These are phyloP conservation scores for Penaeus vannamei DNA, from an alignment of 1,140 invertebrate genomes.

Conservation along the genomic window DNA sequence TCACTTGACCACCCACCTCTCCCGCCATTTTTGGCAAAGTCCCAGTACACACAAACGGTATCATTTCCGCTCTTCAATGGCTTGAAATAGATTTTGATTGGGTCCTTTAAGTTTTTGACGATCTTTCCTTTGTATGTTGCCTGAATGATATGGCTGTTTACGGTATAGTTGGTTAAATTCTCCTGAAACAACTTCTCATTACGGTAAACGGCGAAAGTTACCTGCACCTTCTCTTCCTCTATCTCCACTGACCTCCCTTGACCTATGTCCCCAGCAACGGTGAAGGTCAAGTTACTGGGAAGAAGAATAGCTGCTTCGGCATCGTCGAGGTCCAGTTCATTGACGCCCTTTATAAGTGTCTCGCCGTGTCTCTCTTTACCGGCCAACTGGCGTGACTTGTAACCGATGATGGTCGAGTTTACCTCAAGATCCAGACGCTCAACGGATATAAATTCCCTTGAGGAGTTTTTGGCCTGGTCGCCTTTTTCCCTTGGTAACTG, in stretches of 20 bases:
- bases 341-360: slow-evolving; percentile 6
- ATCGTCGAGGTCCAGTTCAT: background rate
- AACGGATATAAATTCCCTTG: slow-evolving; percentile 39
- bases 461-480: slow-evolving; percentile 27
- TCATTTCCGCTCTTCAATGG: slow-evolving; percentile 52
- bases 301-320: slow-evolving; percentile 61
- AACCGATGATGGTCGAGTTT: slow-evolving; percentile 57
- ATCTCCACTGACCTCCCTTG: background rate
- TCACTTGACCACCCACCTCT: slow-evolving; percentile 67
- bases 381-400: slow-evolving; percentile 6
- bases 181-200: slow-evolving; percentile 64
- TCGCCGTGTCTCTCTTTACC: background rate
- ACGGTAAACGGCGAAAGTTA: slow-evolving; percentile 59
- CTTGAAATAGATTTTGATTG: slow-evolving; percentile 57
- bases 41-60: slow-evolving; percentile 68
- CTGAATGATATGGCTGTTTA: slow-evolving; percentile 65
- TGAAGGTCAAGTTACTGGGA: slow-evolving; percentile 53
- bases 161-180: slow-evolving; percentile 23
- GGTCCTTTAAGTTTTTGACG: slow-evolving; percentile 43
- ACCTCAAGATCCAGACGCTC: slow-evolving; percentile 43
- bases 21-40: slow-evolving; percentile 55
- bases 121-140: slow-evolving; percentile 51
- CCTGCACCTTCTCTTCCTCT: slow-evolving; percentile 25
- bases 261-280: background rate
- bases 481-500: slow-evolving; percentile 16